These are phyloP conservation scores for Caenorhabditis panamensis DNA, from an alignment of 2,888 invertebrate species.

Conservation along the genomic window DNA sequence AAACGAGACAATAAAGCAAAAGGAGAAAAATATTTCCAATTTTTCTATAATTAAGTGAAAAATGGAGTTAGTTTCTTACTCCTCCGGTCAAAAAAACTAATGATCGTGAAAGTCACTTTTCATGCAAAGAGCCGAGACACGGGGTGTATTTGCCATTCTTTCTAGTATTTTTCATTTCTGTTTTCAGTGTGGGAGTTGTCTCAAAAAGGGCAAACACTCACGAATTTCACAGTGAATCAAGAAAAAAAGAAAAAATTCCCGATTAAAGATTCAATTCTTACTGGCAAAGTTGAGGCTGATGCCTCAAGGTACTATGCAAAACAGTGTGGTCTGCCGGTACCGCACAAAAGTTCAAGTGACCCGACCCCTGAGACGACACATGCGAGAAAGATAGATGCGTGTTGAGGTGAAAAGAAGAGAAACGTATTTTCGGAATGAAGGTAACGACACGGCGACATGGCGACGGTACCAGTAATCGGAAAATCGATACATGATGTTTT, in stretches of 20 bases:
- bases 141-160: not conserved
- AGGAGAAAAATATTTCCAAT: not conserved
- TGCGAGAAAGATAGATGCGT: slow-evolving; percentile 25
- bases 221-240: not conserved
- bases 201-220: not conserved
- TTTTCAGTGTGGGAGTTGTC: not conserved
- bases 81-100: no score
- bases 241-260: slow-evolving; percentile 9
- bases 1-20: not conserved
- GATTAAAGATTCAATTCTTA: not conserved
- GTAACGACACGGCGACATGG: slow-evolving; percentile 14
- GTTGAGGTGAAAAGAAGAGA: slow-evolving; percentile 13
- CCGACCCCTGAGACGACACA: slow-evolving; percentile 1
- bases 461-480: not conserved
- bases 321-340: slow-evolving; percentile 33
- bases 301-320: slow-evolving; percentile 46
- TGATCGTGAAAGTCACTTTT: no score
- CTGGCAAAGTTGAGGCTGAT: not conserved
- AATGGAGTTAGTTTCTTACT: no score
- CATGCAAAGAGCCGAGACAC: no score
- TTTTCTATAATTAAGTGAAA: no score
- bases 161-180: not conserved
- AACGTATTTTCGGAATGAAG: slow-evolving; percentile 23
- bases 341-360: slow-evolving; percentile 54
- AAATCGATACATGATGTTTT: not conserved